phyloP scores from a whole-genome alignment of 1,140 invertebrate species.

The Drosophila serrata region DNA sequence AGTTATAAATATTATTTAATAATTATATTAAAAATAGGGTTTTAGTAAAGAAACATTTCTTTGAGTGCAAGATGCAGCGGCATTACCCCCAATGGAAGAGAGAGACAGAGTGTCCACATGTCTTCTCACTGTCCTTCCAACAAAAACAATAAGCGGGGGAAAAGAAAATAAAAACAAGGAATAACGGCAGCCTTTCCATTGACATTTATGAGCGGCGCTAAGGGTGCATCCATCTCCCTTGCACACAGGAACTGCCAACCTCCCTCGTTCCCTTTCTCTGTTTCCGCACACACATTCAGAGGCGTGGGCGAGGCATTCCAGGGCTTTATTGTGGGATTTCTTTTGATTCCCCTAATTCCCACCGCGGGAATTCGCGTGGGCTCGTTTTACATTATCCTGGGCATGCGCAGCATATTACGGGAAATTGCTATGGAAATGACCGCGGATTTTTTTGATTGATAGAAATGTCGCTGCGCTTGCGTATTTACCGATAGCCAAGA shows the following conservation, averaged over 20 bases:
- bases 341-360: conserved; percentile 53
- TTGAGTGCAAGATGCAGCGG: conserved; percentile 8
- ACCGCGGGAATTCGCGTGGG: conserved; percentile 63
- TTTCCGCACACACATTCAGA: conserved; percentile 1
- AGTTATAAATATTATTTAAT: neutral
- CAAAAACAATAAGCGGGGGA: conserved; percentile 8
- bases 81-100: conserved; percentile 16
- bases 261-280: neutral
- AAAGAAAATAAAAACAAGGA: conserved; percentile 24
- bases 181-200: conserved; percentile 60
- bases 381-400: conserved; percentile 52
- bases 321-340: conserved; percentile 62
- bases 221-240: conserved; percentile 52
- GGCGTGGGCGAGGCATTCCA: conserved; percentile 33
- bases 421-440: conserved; percentile 65
- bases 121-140: conserved; percentile 37
- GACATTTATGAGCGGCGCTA: conserved; percentile 82
- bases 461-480: conserved; percentile 30
- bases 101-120: conserved; percentile 45
- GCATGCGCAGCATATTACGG: conserved; percentile 72
- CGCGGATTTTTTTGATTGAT: conserved; percentile 51
- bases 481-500: conserved; percentile 20
- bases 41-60: neutral
- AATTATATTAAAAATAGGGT: neutral
- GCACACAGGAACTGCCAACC: conserved; percentile 25